Evolutionary conservation across 1,140 invertebrate species (phyloP).

Genomic region (Drosophila ambigua): DNA sequence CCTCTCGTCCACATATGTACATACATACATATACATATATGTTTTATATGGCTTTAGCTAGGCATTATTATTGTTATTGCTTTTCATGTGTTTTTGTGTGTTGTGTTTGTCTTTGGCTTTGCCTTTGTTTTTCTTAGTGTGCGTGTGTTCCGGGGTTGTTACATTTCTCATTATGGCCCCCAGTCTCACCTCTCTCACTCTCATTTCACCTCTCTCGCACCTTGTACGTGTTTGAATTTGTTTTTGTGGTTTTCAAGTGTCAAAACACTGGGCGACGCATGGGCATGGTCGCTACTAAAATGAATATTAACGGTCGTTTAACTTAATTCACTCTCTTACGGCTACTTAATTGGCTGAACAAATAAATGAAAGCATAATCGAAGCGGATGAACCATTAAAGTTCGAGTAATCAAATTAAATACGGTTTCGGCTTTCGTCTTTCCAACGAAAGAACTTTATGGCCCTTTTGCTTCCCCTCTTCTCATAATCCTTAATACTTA

Average conservation of each 20-base stretch:
- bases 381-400: background rate
- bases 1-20: no score
- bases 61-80: conserved; percentile 62
- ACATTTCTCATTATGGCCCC: conserved; percentile 40
- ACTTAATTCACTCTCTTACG: conserved; percentile 49
- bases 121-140: conserved; percentile 40
- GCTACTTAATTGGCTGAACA: conserved; percentile 36
- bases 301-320: conserved; percentile 73
- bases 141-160: conserved; percentile 9
- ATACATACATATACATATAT: conserved; percentile 19
- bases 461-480: no score
- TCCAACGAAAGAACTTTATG: no score
- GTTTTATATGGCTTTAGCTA: conserved; percentile 51
- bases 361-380: background rate
- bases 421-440: no score
- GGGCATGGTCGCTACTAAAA: conserved; percentile 30
- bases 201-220: no score
- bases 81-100: conserved; percentile 15
- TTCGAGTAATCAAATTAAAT: background rate
- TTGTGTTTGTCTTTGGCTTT: conserved; percentile 26
- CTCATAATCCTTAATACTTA: no score
- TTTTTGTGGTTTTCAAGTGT: conserved; percentile 74
- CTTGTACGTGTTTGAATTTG: conserved; percentile 20
- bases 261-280: conserved; percentile 36
- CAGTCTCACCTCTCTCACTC: no score